Conservation (phyloP, 2,888 invertebrate species). For the Drosophila conformis region DNA sequence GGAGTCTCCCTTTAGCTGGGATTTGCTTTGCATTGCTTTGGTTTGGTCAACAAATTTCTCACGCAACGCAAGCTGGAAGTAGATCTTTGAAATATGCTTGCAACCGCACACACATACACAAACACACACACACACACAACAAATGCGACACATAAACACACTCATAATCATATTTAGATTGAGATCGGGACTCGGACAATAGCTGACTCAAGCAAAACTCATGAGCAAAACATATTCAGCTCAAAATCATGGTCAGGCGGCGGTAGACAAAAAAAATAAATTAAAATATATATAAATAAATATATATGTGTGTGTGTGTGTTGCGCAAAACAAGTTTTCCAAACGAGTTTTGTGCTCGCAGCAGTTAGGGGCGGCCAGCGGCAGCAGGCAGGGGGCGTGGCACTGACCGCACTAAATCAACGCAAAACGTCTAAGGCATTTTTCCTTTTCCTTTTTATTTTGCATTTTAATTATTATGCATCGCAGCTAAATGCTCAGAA, state of each 20-base stretch:
- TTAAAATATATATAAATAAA: not conserved
- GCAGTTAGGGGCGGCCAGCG: constrained; percentile 27
- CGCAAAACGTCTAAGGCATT: constrained; percentile 50
- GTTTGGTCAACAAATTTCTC: constrained; percentile 50
- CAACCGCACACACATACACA: constrained; percentile 40
- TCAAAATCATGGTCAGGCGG: constrained; percentile 72
- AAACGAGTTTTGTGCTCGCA: constrained; percentile 58
- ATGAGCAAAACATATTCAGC: constrained; percentile 53
- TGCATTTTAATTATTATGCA: constrained; percentile 8
- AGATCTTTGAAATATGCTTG: constrained; percentile 35
- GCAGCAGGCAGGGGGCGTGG: constrained; percentile 59
- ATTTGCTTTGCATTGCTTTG: constrained; percentile 9
- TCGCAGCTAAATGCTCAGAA: not conserved
- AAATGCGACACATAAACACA: constrained; percentile 1
- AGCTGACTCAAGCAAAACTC: constrained; percentile 47
- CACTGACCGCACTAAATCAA: constrained; percentile 66
- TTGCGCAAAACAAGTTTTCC: constrained; percentile 62
- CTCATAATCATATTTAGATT: constrained; percentile 3
- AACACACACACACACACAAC: constrained; percentile 2
- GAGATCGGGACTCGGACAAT: constrained; percentile 57
- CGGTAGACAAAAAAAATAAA: constrained; percentile 21
- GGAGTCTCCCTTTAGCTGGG: not conserved
- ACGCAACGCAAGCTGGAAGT: constrained; percentile 31
- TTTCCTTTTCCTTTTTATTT: constrained; percentile 25
- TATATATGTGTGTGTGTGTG: not conserved